Evolutionary conservation across 1,140 invertebrate species (phyloP), one percentile per base, ranked within the genome.

Genomic region (Drosophila sp.): DNA sequence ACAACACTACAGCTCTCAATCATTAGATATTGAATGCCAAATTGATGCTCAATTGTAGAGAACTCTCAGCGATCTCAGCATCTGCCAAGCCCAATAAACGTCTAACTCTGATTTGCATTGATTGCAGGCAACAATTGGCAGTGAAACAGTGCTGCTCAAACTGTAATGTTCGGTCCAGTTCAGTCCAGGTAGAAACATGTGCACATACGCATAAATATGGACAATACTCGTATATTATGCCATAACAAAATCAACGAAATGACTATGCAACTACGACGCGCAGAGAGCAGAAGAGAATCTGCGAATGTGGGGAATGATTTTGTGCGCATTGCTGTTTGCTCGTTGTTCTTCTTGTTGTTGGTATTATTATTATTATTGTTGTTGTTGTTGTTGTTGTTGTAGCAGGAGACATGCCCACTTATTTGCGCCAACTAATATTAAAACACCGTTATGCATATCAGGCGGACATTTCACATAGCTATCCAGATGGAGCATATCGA

Each of bases 401-500:
- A 5, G n/a, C 11, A 38, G 59, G 69, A 76, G 82, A 86, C 74
- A 78, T 87, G 81, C 80, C 80, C 80, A 84, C 80, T 80, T 86
- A 83, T 84, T 87, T 74, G 78, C 74, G 74, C 74, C 81, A 82
- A 87, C 81, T 87, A 84, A 87, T 87, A 86, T 87, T 86, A 86
- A 86, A 86, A 80, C 81, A 78, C 81, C 81, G 81, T 86, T 86
- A 86, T 86, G 82, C 78, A 86, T 86, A 87, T 87, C 82, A 84
- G 80, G 40, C 63, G 71, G 74, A 77, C 64, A 80, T 67, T 78
- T 78, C 76, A 78, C 63, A 57, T 51, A 65, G 63, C 54, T 38
- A 56, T 50, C 14, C 40, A 56, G 14, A 61, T 25, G 53, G 29
- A 16, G 53, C 62, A 65, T 83, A 87, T 81, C 78, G 78, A 53